Evolutionary conservation across 2,797 vertebrate species (phyloP).

Genomic region (Pangasius sanitwongsei): DNA sequence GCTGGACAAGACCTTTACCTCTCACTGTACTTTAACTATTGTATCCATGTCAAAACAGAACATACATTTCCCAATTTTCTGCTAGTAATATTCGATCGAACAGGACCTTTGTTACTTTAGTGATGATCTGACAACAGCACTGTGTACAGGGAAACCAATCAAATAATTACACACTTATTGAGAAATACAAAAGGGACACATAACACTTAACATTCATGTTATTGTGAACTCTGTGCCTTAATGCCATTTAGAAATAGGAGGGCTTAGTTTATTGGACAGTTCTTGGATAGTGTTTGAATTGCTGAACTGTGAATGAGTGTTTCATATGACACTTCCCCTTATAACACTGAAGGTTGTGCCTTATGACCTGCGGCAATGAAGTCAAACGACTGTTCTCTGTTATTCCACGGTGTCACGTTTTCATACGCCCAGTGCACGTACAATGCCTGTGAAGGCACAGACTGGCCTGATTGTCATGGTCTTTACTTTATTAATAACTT

Average conservation of each 20-base stretch:
- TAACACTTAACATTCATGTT: constrained; percentile 27
- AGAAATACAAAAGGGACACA: constrained; percentile 7
- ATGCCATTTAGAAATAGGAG: constrained; percentile 6
- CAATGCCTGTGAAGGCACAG: constrained; percentile 10
- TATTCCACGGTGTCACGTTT: constrained; percentile 21
- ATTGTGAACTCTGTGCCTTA: constrained; percentile 41
- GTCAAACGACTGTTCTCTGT: constrained; percentile 13
- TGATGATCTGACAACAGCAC: constrained; percentile 26
- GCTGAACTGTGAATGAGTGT: constrained; percentile 3
- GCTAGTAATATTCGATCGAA: neutral
- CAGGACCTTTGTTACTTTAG: constrained; percentile 24
- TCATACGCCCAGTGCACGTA: neutral
- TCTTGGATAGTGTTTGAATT: constrained; percentile 17
- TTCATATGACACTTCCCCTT: constrained; percentile 9
- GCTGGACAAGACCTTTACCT: constrained; percentile 37
- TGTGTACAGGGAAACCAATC: constrained; percentile 21
- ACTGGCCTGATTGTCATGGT: constrained; percentile 1
- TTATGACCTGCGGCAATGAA: constrained; percentile 18
- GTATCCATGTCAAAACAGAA: neutral
- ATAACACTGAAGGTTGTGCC: constrained; percentile 29
- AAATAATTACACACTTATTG: neutral
- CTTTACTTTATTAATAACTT: neutral
- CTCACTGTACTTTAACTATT: constrained; percentile 34
- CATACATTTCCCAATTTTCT: neutral
- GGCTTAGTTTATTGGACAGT: neutral